Evolutionary conservation across 2,113 vertebrate species (phyloP).

Genomic region (Hemicordylus capensis): DNA sequence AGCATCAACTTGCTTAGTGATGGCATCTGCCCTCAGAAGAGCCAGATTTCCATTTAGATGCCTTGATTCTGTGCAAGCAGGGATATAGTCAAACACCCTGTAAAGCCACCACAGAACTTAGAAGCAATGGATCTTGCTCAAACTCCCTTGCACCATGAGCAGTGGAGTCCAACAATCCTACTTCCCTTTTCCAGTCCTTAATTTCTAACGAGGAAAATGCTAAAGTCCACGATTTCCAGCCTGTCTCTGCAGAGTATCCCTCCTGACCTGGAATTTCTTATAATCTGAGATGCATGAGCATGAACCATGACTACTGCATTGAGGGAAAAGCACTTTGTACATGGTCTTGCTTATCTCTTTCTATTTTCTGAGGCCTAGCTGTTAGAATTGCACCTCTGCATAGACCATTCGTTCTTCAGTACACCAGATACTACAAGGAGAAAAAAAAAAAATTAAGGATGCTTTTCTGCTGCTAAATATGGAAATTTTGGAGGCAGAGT

Average conservation of each 20-base stretch:
- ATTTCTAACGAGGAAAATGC: background rate
- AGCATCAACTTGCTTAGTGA: background rate
- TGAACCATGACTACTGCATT: background rate
- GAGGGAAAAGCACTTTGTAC: background rate
- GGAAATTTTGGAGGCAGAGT: background rate
- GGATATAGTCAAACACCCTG: no score
- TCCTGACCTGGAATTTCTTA: no score
- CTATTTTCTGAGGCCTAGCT: background rate
- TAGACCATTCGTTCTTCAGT: background rate
- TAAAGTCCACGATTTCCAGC: background rate
- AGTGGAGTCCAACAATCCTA: no score
- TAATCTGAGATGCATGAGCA: background rate
- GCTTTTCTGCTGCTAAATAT: background rate
- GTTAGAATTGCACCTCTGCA: background rate
- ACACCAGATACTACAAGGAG: background rate
- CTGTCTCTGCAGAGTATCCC: background rate
- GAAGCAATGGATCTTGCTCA: no score
- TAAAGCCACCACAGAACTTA: no score
- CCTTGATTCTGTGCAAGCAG: background rate
- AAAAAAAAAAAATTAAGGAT: background rate
- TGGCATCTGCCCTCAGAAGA: background rate
- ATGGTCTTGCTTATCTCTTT: background rate
- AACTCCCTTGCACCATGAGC: no score
- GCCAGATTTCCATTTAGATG: background rate
- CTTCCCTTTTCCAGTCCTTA: background rate